phyloP scores from a whole-genome alignment of 1,140 invertebrate species.

The Rhizoglyphus robini region DNA sequence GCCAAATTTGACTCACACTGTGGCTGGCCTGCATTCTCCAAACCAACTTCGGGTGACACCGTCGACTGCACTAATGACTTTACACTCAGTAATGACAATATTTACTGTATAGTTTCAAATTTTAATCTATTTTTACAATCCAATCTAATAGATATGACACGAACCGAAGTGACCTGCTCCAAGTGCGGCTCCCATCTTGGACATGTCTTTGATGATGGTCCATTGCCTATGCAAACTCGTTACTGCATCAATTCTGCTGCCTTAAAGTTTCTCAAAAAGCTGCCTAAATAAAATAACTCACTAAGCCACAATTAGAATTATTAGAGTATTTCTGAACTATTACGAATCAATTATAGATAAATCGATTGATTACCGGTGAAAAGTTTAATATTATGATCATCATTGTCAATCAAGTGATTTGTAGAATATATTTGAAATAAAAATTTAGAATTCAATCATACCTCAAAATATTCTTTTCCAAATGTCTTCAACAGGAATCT shows the following conservation, averaged over 20 bases:
- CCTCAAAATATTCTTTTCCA: no score
- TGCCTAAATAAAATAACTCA: neutral
- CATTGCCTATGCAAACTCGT: conserved; percentile 36
- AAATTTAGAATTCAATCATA: no score
- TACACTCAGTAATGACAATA: conserved; percentile 1
- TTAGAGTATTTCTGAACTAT: no score
- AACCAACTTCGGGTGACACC: conserved; percentile 28
- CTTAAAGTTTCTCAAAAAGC: conserved; percentile 21
- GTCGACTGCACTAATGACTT: conserved; percentile 8
- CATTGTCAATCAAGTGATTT: no score
- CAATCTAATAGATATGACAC: conserved; percentile 47
- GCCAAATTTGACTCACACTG: conserved; percentile 23
- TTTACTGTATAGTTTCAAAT: neutral
- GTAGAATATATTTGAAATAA: no score
- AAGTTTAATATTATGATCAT: neutral
- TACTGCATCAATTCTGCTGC: conserved; percentile 36
- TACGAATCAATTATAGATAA: no score
- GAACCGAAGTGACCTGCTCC: conserved; percentile 16
- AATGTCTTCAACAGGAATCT: no score
- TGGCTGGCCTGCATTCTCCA: conserved; percentile 33
- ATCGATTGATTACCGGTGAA: neutral
- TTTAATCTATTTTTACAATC: conserved; percentile 51
- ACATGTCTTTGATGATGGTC: conserved; percentile 43
- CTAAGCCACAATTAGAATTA: no score
- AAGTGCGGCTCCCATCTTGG: conserved; percentile 40